Conservation (phyloP, 1,140 invertebrate species). For the Pissodes strobi region DNA sequence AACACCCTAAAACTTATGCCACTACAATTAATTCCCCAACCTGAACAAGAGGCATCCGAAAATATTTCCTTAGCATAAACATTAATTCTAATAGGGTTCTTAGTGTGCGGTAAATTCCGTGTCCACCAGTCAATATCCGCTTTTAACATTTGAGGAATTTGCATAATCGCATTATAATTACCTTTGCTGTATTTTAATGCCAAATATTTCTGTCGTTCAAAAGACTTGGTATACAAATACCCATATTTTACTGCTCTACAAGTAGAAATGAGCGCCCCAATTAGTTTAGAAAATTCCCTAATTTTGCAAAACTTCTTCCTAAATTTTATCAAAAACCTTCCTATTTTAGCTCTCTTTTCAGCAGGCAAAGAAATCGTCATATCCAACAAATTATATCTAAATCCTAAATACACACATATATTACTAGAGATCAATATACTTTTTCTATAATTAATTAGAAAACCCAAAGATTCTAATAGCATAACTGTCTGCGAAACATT, state of each 20-base stretch:
- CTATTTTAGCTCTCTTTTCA: background rate
- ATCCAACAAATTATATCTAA: slow-evolving; percentile 41
- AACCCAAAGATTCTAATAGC: slow-evolving; percentile 39
- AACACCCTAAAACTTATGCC: slow-evolving; percentile 25
- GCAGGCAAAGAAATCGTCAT: slow-evolving; percentile 29
- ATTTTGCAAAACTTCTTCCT: slow-evolving; percentile 36
- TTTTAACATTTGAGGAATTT: slow-evolving; percentile 8
- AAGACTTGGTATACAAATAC: slow-evolving; percentile 11
- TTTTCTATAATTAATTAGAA: slow-evolving; percentile 35
- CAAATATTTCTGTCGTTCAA: slow-evolving; percentile 23
- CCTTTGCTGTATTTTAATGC: slow-evolving; percentile 11
- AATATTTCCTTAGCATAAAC: slow-evolving; percentile 50
- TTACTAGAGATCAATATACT: slow-evolving; percentile 26
- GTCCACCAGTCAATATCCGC: slow-evolving; percentile 48
- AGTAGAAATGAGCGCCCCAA: background rate
- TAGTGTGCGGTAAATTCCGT: slow-evolving; percentile 36
- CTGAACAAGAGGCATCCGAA: slow-evolving; percentile 51
- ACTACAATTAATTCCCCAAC: slow-evolving; percentile 50
- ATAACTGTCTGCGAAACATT: slow-evolving; percentile 19
- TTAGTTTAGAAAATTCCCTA: slow-evolving; percentile 17
- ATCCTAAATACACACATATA: slow-evolving; percentile 38
- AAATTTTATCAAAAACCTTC: background rate
- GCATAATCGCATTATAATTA: slow-evolving; percentile 21
- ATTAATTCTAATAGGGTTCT: slow-evolving; percentile 15
- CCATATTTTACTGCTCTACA: no score